Percentiles rank a stretch among this genome's conserved stretches.
Evolutionary conservation across 2,888 invertebrate species (phyloP).

Genomic region (Latrodectus elegans): DNA sequence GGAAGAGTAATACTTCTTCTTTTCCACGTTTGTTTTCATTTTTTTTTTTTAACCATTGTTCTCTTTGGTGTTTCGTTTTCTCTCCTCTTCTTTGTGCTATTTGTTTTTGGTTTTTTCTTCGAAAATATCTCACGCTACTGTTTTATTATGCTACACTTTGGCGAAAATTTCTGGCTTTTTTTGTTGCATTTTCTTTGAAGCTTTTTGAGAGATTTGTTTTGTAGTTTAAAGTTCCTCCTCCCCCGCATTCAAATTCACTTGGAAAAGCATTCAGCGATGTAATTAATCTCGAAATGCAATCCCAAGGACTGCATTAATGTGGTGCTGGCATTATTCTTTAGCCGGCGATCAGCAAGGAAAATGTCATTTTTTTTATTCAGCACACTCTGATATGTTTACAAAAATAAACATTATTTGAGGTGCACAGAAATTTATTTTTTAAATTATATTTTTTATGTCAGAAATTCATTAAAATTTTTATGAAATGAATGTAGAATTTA

Average conservation of each 20-base stretch:
- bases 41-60: slow-evolving; percentile 28
- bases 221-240: slow-evolving; percentile 8
- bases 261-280: background rate
- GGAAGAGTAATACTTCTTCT: slow-evolving; percentile 40
- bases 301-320: background rate
- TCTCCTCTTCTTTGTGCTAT: slow-evolving; percentile 12
- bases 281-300: slow-evolving; percentile 5
- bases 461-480: too few relatives aligned
- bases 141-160: slow-evolving; percentile 40
- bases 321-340: too few relatives aligned
- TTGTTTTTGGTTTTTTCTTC: slow-evolving; percentile 3
- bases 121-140: slow-evolving; percentile 20
- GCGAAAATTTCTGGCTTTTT: slow-evolving; percentile 9
- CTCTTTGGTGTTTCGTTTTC: slow-evolving; percentile 38
- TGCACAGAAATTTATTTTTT: too few relatives aligned
- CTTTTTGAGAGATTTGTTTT: slow-evolving; percentile 33
- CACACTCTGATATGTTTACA: too few relatives aligned
- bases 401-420: too few relatives aligned
- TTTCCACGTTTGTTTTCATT: slow-evolving; percentile 21
- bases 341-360: too few relatives aligned
- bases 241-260: background rate
- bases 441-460: too few relatives aligned
- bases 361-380: too few relatives aligned
- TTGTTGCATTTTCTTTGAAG: slow-evolving; percentile 4
- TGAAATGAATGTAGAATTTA: too few relatives aligned